Evolutionary conservation across 2,797 vertebrate genomes (phyloP).

Genomic region (Limosa lapponica): DNA sequence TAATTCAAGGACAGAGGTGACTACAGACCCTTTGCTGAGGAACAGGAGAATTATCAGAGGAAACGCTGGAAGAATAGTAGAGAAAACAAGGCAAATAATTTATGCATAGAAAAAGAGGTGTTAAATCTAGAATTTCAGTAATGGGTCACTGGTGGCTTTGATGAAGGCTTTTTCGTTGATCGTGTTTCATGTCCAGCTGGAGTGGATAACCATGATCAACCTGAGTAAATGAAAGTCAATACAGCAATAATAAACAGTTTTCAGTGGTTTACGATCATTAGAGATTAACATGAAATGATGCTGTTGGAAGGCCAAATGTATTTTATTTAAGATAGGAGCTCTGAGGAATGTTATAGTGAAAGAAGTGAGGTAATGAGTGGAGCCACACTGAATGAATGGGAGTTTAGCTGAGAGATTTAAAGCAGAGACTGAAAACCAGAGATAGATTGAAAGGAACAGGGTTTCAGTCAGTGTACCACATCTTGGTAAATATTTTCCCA

Average conservation of each 20-base stretch:
- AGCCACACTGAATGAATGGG: not conserved
- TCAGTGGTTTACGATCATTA: not conserved
- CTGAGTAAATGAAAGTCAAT: slow-evolving; percentile 1
- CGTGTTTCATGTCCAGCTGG: slow-evolving; percentile 1
- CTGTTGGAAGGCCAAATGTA: not conserved
- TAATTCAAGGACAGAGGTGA: slow-evolving; percentile 46
- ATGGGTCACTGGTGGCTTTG: not conserved
- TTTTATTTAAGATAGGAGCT: not conserved
- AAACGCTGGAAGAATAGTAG: not conserved
- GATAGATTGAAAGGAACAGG: not conserved
- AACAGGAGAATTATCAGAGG: not conserved
- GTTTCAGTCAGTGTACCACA: not conserved
- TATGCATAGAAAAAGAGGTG: slow-evolving; percentile 18
- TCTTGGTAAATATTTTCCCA: not conserved
- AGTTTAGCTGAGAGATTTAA: not conserved
- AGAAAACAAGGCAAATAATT: slow-evolving; percentile 20
- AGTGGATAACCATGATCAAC: not conserved
- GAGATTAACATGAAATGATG: not conserved
- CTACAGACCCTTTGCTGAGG: not conserved
- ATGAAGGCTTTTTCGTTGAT: not conserved
- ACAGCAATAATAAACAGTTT: slow-evolving; percentile 3
- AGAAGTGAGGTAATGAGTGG: not conserved
- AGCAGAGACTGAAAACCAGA: not conserved
- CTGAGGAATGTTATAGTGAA: not conserved
- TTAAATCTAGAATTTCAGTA: slow-evolving; percentile 20